Evolutionary conservation across 2,113 vertebrate genomes (phyloP).

Genomic region (Chauna torquata): DNA sequence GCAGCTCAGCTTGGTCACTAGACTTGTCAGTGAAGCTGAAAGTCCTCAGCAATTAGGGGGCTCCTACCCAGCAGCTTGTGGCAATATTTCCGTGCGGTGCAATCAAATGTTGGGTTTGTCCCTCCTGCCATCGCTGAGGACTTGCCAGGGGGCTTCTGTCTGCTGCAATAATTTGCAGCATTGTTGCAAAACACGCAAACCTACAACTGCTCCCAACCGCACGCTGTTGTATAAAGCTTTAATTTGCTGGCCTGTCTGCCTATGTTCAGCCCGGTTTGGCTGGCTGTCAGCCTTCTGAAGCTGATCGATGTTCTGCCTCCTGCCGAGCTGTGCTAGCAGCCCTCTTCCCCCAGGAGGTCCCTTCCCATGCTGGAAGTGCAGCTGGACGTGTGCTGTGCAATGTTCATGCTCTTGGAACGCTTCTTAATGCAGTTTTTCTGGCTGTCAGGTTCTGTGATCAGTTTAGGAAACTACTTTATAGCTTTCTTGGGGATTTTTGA

Average conservation of each 20-base stretch:
- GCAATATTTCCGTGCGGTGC: accelerated
- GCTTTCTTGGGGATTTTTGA: neutral
- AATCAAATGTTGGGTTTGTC: neutral
- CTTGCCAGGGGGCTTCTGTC: neutral
- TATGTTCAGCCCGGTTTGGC: neutral
- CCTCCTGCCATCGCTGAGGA: accelerated
- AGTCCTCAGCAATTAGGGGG: too few species aligned
- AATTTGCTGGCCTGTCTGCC: neutral
- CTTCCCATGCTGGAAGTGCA: neutral
- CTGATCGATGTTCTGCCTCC: neutral
- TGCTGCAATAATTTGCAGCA: neutral
- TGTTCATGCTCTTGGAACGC: accelerated
- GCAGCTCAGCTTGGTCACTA: too few species aligned
- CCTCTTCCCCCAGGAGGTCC: neutral
- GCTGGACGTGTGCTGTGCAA: neutral
- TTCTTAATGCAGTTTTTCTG: neutral
- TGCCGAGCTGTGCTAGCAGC: neutral
- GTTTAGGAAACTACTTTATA: neutral
- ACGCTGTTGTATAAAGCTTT: neutral
- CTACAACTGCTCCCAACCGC: neutral
- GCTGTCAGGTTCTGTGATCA: neutral
- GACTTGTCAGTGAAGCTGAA: neutral
- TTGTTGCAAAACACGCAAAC: neutral
- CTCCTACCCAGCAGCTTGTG: neutral
- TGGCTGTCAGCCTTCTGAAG: neutral